Evolutionary conservation across 2,797 vertebrate species (phyloP), one percentile per base, ranked within the genome.

Genomic region (Urosaurus nigricauda): DNA sequence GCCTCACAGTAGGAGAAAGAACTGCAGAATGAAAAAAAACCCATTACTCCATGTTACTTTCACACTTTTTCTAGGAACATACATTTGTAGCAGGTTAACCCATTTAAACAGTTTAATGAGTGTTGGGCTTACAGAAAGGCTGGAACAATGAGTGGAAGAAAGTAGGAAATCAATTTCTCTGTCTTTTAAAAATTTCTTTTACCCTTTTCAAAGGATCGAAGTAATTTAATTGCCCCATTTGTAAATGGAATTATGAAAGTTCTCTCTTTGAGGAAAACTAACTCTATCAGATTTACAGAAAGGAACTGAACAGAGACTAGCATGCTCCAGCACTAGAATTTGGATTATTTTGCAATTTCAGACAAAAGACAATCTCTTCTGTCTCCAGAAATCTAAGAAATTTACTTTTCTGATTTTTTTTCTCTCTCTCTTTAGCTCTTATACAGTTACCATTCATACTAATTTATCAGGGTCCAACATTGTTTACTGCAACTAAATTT

Each of bases 41-140:
- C 92, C 47, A 63, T 90, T 91, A 91, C 77, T 90, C 87, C 81
- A 88, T 79, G 71, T 12, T 93, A 26, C 90, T 92, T 89, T 29
- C 89, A 83, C 65, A 29, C 78, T 92, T 88, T 83, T 88, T 21
- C 79, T 16, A 87, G 88, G 74, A 90, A 83, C 70, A 35, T 75
- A 37, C 90, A 88, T 35, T 90, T 85, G 85, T 79, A 86, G 77
- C 2, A 58, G 21, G 12, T 19, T 85, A 90, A 79, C 35, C 85
- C 16, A 6, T 84, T 86, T 68, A 79, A 84, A 37, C 17, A 77
- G 21, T 60, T 79, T 40, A 12, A n/a, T 56, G 78, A 40, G 19
- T 85, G 9, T 85, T 0, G 51, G 19, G 47, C 0, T 16, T 85
- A 19, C 53, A 85, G 78, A 87, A 92, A 85, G 47, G 71, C 78